Evolutionary conservation across 2,888 invertebrate genomes (phyloP), one percentile per base, ranked within the genome.

Genomic region (Himalopsyche japonica): DNA sequence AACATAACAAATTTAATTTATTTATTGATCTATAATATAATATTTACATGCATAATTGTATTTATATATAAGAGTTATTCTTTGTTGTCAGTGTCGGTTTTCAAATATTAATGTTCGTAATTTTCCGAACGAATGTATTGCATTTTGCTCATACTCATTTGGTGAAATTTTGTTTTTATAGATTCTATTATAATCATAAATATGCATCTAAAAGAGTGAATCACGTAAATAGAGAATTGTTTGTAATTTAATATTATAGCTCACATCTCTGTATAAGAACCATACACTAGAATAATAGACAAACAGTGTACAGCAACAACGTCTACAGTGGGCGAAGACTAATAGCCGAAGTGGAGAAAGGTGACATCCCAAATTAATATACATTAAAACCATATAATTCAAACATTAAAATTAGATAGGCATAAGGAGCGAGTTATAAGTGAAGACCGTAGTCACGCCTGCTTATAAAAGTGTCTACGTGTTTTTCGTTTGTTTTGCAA

Each of bases 301-400:
- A 20, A 24, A n/a, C 57, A 20, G 20, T 57, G 24, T 57, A 20
- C 57, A 57, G 10, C 57, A 7, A 57, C 57, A 20, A 10, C 20
- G 24, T 57, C 20, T 10, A 57, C 57, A 57, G 64, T 81, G 64
- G 81, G 81, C 27, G 43, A 81, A 81, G 81, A 81, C 81, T 76
- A 81, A 81, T 81, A 81, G 81, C 64, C 37, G 27, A 70, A 47
- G 64, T 81, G 81, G 76, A 76, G 76, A 76, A 81, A 81, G 64
- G 64, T 76, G 81, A 81, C 81, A 57, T 47, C 34, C 70, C 76
- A 37, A 81, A 81, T 81, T 81, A 81, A 81, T 81, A 81, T 76
- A 81, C 81, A 81, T 81, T 76, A 81, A 81, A 76, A 81, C 37
- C 76, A 48, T 30, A 64, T 57, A 57, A 57, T 57, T 57, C 57